Conservation (phyloP, 2,888 invertebrate species). For the Thecocarcelia acutangulata region DNA sequence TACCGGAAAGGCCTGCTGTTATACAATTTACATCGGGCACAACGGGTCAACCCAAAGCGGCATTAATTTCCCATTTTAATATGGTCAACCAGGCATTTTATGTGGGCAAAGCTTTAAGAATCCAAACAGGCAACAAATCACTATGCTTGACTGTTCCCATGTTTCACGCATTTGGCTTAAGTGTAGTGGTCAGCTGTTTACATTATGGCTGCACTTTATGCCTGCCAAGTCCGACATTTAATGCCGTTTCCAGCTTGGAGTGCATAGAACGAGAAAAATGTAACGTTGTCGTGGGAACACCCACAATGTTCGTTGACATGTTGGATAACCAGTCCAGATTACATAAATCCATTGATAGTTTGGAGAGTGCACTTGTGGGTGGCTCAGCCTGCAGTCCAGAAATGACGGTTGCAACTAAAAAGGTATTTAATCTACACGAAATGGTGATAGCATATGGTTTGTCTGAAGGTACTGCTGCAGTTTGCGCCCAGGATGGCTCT, state of each 20-base stretch:
- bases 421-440: constrained; percentile 80
- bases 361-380: constrained; percentile 84
- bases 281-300: constrained; percentile 87
- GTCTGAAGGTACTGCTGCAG: constrained; percentile 83
- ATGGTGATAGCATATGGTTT: constrained; percentile 83
- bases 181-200: constrained; percentile 83
- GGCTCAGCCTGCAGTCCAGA: constrained; percentile 87
- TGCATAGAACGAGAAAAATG: constrained; percentile 87
- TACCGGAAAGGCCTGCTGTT: constrained; percentile 86
- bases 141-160: constrained; percentile 86
- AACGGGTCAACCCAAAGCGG: constrained; percentile 88
- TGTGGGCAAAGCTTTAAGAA: constrained; percentile 82
- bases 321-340: constrained; percentile 82
- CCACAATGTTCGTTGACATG: constrained; percentile 91
- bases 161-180: constrained; percentile 90
- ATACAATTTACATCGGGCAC: constrained; percentile 92
- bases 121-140: constrained; percentile 79
- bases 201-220: constrained; percentile 84
- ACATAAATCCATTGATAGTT: constrained; percentile 81
- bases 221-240: constrained; percentile 83
- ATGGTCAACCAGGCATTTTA: constrained; percentile 87
- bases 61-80: constrained; percentile 86
- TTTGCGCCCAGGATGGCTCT: constrained; percentile 82
- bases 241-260: constrained; percentile 84
- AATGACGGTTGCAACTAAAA: constrained; percentile 82